Conservation (phyloP, 2,797 vertebrate species). For the Chromis chromis region DNA sequence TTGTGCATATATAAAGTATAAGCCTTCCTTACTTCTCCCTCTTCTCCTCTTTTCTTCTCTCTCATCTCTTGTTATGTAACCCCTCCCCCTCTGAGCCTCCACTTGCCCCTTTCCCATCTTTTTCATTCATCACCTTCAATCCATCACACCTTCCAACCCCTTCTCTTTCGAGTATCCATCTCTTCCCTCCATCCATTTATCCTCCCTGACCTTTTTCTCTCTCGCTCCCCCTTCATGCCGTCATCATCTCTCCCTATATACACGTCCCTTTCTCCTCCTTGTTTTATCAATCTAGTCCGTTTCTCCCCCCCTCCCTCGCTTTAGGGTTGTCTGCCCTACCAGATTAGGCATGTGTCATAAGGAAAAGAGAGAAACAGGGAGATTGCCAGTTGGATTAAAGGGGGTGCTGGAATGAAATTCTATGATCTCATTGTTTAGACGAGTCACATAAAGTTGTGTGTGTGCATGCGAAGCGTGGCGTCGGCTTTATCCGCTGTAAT, state of each 20-base stretch:
- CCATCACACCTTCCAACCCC: slow-evolving; percentile 28
- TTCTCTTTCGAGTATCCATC: slow-evolving; percentile 24
- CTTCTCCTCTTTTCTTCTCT: not conserved
- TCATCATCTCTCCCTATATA: slow-evolving; percentile 1
- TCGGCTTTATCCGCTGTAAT: slow-evolving; percentile 68
- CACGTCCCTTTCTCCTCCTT: not conserved
- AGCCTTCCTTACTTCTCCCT: not conserved
- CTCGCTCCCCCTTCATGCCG: not conserved
- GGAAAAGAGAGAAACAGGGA: slow-evolving; percentile 64
- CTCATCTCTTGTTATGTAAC: slow-evolving; percentile 1
- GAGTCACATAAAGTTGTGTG: slow-evolving; percentile 59
- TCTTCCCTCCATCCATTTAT: slow-evolving; percentile 25
- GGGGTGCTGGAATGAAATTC: slow-evolving; percentile 73
- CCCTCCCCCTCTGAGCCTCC: not conserved
- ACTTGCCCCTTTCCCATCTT: slow-evolving; percentile 28
- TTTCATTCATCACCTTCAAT: slow-evolving; percentile 17
- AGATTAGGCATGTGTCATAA: slow-evolving; percentile 76
- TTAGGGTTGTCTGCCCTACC: slow-evolving; percentile 39
- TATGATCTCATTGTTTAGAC: slow-evolving; percentile 81
- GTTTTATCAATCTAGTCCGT: slow-evolving; percentile 24
- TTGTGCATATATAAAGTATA: not conserved
- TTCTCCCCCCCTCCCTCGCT: slow-evolving; percentile 24
- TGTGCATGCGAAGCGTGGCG: slow-evolving; percentile 30
- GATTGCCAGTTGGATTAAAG: slow-evolving; percentile 79
- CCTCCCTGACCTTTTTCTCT: slow-evolving; percentile 36